Base-by-base conservation (phyloP, 2,888 invertebrate genomes). In the Melanostoma scalare region DNA sequence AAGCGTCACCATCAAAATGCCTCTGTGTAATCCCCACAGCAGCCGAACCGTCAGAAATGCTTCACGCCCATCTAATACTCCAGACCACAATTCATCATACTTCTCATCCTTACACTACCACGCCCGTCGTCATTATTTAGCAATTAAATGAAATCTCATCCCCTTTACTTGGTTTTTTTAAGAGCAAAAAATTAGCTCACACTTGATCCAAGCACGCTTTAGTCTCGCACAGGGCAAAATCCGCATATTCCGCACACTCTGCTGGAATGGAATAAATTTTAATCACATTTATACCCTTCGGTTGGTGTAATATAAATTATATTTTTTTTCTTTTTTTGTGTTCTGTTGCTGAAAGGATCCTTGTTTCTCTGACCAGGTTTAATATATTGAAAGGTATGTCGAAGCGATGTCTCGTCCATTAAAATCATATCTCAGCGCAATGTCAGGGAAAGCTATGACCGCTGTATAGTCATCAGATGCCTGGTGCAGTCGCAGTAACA, bases 241-340 rank as follows among this genome's bases (percentile, higher is more conserved):
- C 20, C 20, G 20, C 20, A 20, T 20, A 20, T 20, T 20, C 20
- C 55, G 42, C 55, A 10, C 68, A 69, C 63, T 35, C 40, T n/a
- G 44, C 58, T 65, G 36, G 56, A 61, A 42, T 5, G 30, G 58
- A 76, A 72, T 63, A 71, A 81, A 81, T 81, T 81, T 81, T 77
- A 81, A 77, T 81, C 77, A 77, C 72, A 56, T 67, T 81, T 60
- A 72, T 72, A 46, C 72, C 58, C 65, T 50, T n/a, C 6, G 46
- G 48, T 6, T 6, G 6, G 36, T 63, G 67, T 81, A 77, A 81
- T 77, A 67, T 72, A 77, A 67, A 81, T 81, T 72, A n/a, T n/a
- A n/a, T 33, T 79, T 61, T 67, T 67, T 38, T 56, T 44, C 20
- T 48, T 61, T 61, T 4, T 53, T 6, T 33, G 31, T 53, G 20